A percentile compares a stretch with the other conserved stretches of the same genome.
Conservation (phyloP, 2,888 invertebrate genomes). For the Ditula angustiorana region DNA sequence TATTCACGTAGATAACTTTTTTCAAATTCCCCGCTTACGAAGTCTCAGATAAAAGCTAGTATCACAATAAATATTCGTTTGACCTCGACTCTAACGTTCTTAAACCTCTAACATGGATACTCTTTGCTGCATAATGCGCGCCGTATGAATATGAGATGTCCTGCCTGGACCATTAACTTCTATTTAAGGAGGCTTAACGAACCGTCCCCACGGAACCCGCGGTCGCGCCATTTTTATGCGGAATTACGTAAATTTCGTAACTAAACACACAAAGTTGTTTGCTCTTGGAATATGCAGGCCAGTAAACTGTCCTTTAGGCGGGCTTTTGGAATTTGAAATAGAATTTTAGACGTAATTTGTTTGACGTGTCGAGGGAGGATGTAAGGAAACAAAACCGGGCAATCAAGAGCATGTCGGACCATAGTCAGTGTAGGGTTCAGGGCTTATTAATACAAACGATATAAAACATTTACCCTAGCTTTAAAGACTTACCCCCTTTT, state of each 20-base stretch:
- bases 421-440: too few relatives aligned
- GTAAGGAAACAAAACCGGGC: not conserved
- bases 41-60: too few relatives aligned
- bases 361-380: not conserved
- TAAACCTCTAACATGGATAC: not conserved
- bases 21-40: too few relatives aligned
- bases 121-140: constrained; percentile 10
- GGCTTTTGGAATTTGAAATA: constrained; percentile 14
- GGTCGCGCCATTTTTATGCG: constrained; percentile 1
- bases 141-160: constrained; percentile 21
- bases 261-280: constrained; percentile 23
- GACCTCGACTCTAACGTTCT: not conserved
- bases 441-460: too few relatives aligned
- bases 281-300: not conserved
- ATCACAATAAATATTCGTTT: too few relatives aligned
- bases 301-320: not conserved
- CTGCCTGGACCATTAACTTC: constrained; percentile 41
- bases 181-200: constrained; percentile 43
- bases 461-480: too few relatives aligned
- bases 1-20: too few relatives aligned
- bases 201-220: constrained; percentile 13
- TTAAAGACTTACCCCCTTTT: too few relatives aligned
- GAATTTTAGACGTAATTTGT: constrained; percentile 18
- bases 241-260: constrained; percentile 25
- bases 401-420: too few relatives aligned